Evolutionary conservation across 2,113 vertebrate genomes (phyloP).

Genomic region (Caloenas nicobarica): DNA sequence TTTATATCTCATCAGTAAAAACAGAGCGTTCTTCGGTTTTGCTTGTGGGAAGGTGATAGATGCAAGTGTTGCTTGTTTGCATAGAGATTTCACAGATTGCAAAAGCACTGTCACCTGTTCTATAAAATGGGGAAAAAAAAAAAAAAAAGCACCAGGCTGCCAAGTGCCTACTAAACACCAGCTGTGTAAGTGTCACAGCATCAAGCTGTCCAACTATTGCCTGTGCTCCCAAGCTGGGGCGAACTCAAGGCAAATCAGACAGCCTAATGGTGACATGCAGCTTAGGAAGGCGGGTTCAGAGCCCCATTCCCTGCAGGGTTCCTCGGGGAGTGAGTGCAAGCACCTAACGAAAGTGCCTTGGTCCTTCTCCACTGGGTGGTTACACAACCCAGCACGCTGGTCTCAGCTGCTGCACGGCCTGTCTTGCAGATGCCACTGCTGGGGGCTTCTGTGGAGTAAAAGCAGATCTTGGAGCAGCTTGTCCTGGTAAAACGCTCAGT

Average conservation of each 20-base stretch:
- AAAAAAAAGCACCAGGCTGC: not conserved
- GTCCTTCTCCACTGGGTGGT: not conserved
- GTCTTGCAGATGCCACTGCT: not conserved
- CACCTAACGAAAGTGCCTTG: not conserved
- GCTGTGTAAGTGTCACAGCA: conserved; percentile 18
- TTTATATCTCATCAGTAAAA: not conserved
- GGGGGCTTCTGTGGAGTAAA: not conserved
- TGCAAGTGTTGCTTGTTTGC: conserved; percentile 1
- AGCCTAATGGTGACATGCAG: accelerated
- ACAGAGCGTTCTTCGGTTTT: not conserved
- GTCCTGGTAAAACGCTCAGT: not conserved
- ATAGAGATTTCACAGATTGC: not conserved
- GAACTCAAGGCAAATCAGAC: not conserved
- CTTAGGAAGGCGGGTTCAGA: not conserved
- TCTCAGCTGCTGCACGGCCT: not conserved
- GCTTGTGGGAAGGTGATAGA: not conserved
- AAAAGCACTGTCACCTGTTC: conserved; percentile 30
- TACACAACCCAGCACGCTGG: not conserved
- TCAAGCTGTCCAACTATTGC: not conserved
- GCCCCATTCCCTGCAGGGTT: not conserved
- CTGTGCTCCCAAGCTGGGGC: not conserved
- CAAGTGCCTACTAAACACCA: conserved; percentile 35
- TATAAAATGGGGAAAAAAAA: not conserved
- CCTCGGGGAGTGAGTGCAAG: not conserved
- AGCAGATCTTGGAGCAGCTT: not conserved